These are phyloP conservation scores for Phenganax stokvisi DNA, from an alignment of 92 coral and sea anemone genomes.

Conservation along the genomic window DNA sequence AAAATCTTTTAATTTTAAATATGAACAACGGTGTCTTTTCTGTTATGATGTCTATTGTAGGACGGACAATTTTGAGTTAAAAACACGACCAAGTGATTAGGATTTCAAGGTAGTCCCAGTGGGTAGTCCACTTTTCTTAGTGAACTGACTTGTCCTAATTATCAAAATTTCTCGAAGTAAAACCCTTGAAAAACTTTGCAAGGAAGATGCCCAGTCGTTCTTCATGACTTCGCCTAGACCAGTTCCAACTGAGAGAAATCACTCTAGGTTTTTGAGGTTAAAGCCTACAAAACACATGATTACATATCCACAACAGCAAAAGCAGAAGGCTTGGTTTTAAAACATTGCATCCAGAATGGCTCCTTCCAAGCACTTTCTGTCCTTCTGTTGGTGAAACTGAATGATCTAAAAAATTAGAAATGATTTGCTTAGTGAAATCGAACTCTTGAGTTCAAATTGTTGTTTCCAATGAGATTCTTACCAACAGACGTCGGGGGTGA, in stretches of 20 bases:
- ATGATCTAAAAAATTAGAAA: not conserved
- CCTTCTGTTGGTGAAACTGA: not conserved
- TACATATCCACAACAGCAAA: not conserved
- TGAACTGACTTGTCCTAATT: no score
- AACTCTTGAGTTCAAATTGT: not conserved
- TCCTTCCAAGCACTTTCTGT: not conserved
- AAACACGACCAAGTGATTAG: no score
- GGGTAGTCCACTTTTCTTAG: no score
- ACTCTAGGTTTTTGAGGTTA: not conserved
- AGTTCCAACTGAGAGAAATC: not conserved
- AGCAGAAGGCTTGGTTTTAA: not conserved
- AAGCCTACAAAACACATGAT: not conserved
- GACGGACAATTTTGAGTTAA: no score
- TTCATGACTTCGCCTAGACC: not conserved
- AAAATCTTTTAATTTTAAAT: no score
- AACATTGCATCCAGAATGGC: not conserved
- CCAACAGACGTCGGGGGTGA: not conserved
- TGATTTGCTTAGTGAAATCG: no score
- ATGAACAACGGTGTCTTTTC: no score
- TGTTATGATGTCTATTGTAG: no score
- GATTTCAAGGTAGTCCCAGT: no score
- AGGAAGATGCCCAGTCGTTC: no score
- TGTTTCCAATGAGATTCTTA: slow-evolving; percentile 1
- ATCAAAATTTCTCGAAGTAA: no score
- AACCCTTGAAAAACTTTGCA: no score